Percentiles rank a stretch among this genome's conserved stretches.
These are phyloP conservation scores for Chloroceryle aenea DNA, from an alignment of 2,113 vertebrate genomes.

Conservation along the genomic window DNA sequence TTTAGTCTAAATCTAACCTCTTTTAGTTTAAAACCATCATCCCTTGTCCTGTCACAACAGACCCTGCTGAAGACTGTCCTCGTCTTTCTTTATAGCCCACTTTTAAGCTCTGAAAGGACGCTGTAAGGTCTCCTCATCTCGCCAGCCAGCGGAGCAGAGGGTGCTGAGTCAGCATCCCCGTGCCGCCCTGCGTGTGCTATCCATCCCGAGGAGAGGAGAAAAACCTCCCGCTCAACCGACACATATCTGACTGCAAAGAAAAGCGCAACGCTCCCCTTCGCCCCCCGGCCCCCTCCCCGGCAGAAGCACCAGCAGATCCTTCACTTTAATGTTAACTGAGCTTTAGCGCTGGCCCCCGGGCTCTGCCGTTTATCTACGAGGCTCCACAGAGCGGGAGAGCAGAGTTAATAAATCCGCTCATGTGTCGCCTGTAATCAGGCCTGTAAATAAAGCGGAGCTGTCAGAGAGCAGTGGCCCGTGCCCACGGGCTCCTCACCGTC, in stretches of 20 bases:
- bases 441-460: constrained; percentile 22
- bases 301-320: constrained; percentile 34
- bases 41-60: neutral
- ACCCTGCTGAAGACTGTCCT: neutral
- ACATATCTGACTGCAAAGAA: neutral
- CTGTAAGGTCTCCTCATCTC: neutral
- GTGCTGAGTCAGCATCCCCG: constrained; percentile 41
- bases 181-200: neutral
- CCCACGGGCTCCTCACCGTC: neutral
- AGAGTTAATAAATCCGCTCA: constrained; percentile 63
- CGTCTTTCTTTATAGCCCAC: neutral
- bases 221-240: neutral
- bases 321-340: constrained; percentile 64
- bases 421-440: constrained; percentile 51
- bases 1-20: neutral
- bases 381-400: neutral
- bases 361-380: constrained; percentile 40
- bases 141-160: accelerated
- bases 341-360: constrained; percentile 47
- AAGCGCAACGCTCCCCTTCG: neutral
- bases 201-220: neutral
- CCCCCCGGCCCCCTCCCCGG: neutral
- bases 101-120: neutral
- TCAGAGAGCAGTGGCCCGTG: neutral
- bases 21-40: neutral